Evolutionary conservation across 1,140 invertebrate species (phyloP), one percentile per base, ranked within the genome.

Genomic region (Saccostrea glomerata): DNA sequence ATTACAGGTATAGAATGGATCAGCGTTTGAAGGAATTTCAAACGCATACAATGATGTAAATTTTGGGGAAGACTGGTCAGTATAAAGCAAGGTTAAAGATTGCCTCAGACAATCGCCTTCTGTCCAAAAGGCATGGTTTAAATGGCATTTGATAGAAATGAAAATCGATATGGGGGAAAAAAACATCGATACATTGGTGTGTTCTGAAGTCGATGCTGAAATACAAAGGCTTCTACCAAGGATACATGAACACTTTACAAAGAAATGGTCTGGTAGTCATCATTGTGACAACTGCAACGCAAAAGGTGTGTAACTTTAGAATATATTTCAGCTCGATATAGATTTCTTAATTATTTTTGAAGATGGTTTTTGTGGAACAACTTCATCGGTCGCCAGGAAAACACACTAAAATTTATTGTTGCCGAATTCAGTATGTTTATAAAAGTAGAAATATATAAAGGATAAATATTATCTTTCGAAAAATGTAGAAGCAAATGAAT

Each of bases 121-220:
- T n/a, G n/a, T n/a, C n/a, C n/a, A n/a, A n/a, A 55, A 84, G 84
- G 55, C 84, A 3, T 85, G 84, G 54, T 85, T 85, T 25, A 60
- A 85, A 85, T n/a, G 84, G 36, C 54, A 85, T 25, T 85, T 85
- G 3, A 58, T 85, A 58, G 15, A 58, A 85, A 56, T 47, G 54
- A 85, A 85, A 36, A 23, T 60, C 11, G 84, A 60, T 7, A 23
- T 85, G 23, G 55, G 84, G 9, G 82, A 84, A 11, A 85, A 5
- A 58, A 17, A 63, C 17, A 63, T 63, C 17, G 23, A 17, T n/a
- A 20, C 60, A 0, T 63, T 63, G 23, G 17, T 23, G 17, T 63
- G 60, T 23, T 20, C 60, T 63, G 60, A 63, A 63, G 60, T 63
- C 6, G 60, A 63, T 63, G 60, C 60, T 63, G 60, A 63, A 63